Evolutionary conservation across 1,140 invertebrate species (phyloP).

Genomic region (Penaeus japonicus): DNA sequence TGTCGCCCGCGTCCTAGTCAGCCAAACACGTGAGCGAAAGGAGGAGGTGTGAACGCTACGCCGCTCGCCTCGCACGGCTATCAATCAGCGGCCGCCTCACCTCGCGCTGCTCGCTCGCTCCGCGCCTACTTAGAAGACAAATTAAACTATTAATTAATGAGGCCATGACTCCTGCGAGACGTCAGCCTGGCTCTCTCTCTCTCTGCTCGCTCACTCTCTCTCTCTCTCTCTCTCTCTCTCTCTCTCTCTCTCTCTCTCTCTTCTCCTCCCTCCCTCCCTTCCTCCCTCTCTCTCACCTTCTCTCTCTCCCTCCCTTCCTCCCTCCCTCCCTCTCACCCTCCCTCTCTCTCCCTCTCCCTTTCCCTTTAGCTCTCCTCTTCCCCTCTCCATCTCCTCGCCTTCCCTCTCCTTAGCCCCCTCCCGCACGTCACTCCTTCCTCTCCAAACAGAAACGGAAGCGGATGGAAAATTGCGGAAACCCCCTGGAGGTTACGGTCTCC

Average conservation of each 20-base stretch:
- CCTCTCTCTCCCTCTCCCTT: background rate
- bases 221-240: too few relatives aligned
- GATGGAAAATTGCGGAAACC: conserved; percentile 49
- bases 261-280: too few relatives aligned
- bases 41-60: background rate
- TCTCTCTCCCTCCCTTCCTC: background rate
- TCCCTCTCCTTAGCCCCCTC: background rate
- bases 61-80: background rate
- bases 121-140: too few relatives aligned
- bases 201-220: too few relatives aligned
- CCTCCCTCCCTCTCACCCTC: background rate
- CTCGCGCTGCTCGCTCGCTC: background rate
- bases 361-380: background rate
- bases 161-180: too few relatives aligned
- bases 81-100: background rate
- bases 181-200: too few relatives aligned
- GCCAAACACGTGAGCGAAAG: conserved; percentile 41
- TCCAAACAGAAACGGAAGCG: conserved; percentile 47
- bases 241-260: too few relatives aligned
- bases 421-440: background rate
- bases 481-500: conserved; percentile 7
- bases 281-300: background rate
- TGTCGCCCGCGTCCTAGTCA: conserved; percentile 37
- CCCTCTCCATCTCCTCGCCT: background rate
- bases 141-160: too few relatives aligned